phyloP scores from a whole-genome alignment of 1,140 invertebrate species.

The Melipona quadrifasciata region DNA sequence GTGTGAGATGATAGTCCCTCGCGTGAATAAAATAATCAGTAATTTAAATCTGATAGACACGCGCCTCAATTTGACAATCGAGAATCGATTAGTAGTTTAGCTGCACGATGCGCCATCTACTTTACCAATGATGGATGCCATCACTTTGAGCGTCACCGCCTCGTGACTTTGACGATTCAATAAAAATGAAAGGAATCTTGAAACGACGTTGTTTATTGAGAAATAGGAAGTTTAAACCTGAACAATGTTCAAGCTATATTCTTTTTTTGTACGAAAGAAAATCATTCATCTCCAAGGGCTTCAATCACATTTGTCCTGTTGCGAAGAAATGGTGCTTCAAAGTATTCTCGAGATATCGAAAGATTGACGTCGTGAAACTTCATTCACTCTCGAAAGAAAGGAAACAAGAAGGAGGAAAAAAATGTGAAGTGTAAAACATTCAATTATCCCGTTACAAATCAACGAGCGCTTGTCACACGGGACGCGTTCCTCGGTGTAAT shows the following conservation, averaged over 20 bases:
- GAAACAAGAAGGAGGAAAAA: neutral
- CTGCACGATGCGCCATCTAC: neutral
- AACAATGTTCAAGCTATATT: neutral
- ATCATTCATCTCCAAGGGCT: no score
- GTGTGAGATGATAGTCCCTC: conserved; percentile 2
- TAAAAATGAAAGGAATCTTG: neutral
- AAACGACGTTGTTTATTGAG: neutral
- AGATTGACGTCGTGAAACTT: neutral
- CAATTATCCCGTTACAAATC: conserved; percentile 4
- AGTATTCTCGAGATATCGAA: no score
- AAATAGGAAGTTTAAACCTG: neutral
- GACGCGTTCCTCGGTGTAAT: neutral
- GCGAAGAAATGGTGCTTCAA: neutral
- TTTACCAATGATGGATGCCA: neutral
- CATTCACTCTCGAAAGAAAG: neutral
- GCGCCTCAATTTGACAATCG: neutral
- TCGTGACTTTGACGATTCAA: neutral
- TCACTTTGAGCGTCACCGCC: neutral
- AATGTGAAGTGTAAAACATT: neutral
- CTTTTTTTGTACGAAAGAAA: neutral
- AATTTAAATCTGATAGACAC: conserved; percentile 17
- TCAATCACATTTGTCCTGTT: neutral
- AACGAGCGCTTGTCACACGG: neutral
- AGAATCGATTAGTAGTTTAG: neutral
- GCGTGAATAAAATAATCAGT: neutral